Evolutionary conservation across 2,888 invertebrate genomes (phyloP).

Genomic region (Drosophila kambysellisi): DNA sequence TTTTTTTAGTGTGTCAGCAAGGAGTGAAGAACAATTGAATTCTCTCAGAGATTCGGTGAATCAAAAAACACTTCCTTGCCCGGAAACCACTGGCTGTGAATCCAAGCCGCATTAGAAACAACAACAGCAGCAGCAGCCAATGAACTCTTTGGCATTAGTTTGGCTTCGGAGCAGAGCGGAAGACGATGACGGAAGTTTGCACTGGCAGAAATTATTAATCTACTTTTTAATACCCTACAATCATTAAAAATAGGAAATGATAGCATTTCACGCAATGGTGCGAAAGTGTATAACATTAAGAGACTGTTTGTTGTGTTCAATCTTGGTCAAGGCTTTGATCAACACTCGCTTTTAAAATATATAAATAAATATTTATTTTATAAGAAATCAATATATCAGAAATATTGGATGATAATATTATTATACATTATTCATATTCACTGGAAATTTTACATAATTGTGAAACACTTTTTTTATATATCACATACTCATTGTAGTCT

Average conservation of each 20-base stretch:
- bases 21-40: constrained; percentile 64
- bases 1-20: constrained; percentile 67
- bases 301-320: not conserved
- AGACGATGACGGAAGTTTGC: constrained; percentile 67
- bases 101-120: not conserved
- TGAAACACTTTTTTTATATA: not conserved
- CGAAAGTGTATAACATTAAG: not conserved
- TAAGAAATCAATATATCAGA: not conserved
- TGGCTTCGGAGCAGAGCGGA: constrained; percentile 44
- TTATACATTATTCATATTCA: no score
- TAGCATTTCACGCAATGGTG: not conserved
- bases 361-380: not conserved
- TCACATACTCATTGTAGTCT: not conserved
- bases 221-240: constrained; percentile 1
- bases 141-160: constrained; percentile 34
- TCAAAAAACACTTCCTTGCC: constrained; percentile 64
- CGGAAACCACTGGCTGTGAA: constrained; percentile 16
- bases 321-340: not conserved
- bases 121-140: not conserved
- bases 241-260: not conserved
- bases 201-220: constrained; percentile 33
- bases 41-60: constrained; percentile 36
- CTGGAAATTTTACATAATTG: no score
- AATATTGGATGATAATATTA: no score
- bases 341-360: not conserved